Percentiles rank a stretch among this genome's conserved stretches.
Conservation (phyloP, 2,888 invertebrate genomes). For the Volucella zonaria region DNA sequence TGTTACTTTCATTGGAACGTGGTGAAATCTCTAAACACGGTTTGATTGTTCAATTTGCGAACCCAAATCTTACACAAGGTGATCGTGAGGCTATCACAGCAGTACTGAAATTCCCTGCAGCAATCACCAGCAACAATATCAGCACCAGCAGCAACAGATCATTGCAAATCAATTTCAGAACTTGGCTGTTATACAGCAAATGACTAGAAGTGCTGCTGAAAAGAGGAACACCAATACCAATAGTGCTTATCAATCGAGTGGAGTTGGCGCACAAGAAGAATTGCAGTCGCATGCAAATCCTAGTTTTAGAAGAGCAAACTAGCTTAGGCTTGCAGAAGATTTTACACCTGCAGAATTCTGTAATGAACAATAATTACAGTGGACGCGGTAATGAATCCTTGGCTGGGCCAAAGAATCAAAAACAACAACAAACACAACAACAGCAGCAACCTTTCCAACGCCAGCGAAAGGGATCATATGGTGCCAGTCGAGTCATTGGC, state of each 20-base stretch:
- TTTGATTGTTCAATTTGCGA: constrained; percentile 79
- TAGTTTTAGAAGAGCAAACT: too few species aligned
- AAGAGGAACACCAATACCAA: constrained; percentile 38
- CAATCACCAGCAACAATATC: constrained; percentile 64
- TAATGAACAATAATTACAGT: too few species aligned
- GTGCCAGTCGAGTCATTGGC: too few species aligned
- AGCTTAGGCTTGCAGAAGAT: too few species aligned
- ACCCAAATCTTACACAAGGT: constrained; percentile 78
- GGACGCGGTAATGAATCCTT: too few species aligned
- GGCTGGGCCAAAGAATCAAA: too few species aligned
- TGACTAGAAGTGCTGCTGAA: constrained; percentile 75
- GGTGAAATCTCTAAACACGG: constrained; percentile 81
- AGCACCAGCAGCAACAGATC: constrained; percentile 79
- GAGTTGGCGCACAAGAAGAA: constrained; percentile 77
- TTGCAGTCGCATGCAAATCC: too few species aligned
- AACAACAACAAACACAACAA: too few species aligned
- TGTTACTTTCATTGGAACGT: constrained; percentile 80
- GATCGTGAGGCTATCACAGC: constrained; percentile 81
- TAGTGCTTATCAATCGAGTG: constrained; percentile 5
- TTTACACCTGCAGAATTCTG: too few species aligned
- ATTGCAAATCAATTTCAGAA: constrained; percentile 81
- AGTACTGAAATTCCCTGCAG: constrained; percentile 79
- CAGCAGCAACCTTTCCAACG: too few species aligned
- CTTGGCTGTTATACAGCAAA: constrained; percentile 80
- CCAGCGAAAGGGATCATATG: too few species aligned